phyloP scores from a whole-genome alignment of 1,140 invertebrate genomes.

The Cotesia typhae region DNA sequence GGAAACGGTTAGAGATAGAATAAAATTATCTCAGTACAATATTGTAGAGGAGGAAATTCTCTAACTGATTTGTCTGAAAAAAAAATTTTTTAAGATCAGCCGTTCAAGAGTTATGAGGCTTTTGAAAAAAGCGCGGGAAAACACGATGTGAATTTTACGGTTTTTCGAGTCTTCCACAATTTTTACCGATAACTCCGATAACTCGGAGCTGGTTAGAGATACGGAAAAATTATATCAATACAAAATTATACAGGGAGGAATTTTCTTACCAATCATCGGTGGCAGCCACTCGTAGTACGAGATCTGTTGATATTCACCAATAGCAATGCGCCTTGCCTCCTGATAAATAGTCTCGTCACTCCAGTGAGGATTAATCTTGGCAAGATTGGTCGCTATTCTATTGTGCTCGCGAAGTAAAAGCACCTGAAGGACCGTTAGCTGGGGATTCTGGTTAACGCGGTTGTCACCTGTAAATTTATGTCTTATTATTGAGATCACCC shows the following conservation, averaged over 20 bases:
- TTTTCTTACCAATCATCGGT: conserved; percentile 73
- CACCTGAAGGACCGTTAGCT: conserved; percentile 83
- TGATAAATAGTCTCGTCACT: conserved; percentile 87
- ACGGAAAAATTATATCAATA: no score
- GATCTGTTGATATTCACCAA: conserved; percentile 84
- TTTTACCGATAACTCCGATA: no score
- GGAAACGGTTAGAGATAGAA: no score
- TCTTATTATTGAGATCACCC: conserved; percentile 8
- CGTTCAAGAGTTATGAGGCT: no score
- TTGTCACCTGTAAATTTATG: conserved; percentile 73
- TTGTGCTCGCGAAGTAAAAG: conserved; percentile 91
- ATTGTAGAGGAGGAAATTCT: not conserved
- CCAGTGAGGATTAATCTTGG: conserved; percentile 85
- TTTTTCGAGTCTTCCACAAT: not conserved
- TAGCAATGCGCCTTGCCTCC: conserved; percentile 82
- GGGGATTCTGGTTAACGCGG: conserved; percentile 87
- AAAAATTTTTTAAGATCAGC: no score
- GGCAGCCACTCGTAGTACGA: conserved; percentile 88
- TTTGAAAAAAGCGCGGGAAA: no score
- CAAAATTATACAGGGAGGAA: not conserved
- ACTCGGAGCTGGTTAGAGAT: no score
- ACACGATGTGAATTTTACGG: not conserved
- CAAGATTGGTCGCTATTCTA: conserved; percentile 78
- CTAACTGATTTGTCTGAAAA: no score
- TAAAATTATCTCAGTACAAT: no score